Evolutionary conservation across 2,113 vertebrate genomes (phyloP), one percentile per base, ranked within the genome.

Genomic region (Trochalopteron elliotii): DNA sequence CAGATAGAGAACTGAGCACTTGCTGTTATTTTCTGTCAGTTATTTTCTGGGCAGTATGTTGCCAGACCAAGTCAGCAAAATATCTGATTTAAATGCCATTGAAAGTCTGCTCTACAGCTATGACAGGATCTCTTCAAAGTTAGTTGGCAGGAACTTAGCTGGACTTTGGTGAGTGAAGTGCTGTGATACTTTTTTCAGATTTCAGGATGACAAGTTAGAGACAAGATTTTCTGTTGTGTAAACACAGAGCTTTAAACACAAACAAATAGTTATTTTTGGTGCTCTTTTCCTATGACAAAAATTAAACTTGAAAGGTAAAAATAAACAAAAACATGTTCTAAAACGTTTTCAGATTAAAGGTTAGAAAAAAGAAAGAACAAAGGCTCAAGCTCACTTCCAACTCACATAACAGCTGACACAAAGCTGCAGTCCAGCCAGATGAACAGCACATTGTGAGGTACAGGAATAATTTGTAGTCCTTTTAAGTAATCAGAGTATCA

Each of bases 231-330:
- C 47, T 88, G 64, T 65, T 69, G 37, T 74, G 28, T 96, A 83
- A 94, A 86, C 70, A 76, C 50, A 63, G 75, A 50, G 16, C 37
- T 90, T 92, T 81, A 33, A 77, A 53, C 74, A 86, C 90, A 94
- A 96, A 88, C 79, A 93, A 85, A n/a, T 16, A 86, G 35, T 81
- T 94, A 90, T 96, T 95, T 95, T 88, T 0, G 8, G 63, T 63
- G 20, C 39, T 89, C 7, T 18, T 80, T 95, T 96, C 88, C 71
- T 90, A 88, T 37, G 63, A 69, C 80, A 89, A 89, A 91, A 80
- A 56, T 14, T 28, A 45, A 91, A 64, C 77, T 71, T 89, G 27
- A 95, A 90, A 67, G 65, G 16, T 85, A 72, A 75, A 93, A 93
- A 89, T 87, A 89, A 91, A 89, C 79, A 87, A 52, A 90, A 84